A percentile compares a stretch with the other conserved stretches of the same genome.
These are phyloP conservation scores for Spea bombifrons DNA, from an alignment of 2,113 vertebrate genomes.

Conservation along the genomic window DNA sequence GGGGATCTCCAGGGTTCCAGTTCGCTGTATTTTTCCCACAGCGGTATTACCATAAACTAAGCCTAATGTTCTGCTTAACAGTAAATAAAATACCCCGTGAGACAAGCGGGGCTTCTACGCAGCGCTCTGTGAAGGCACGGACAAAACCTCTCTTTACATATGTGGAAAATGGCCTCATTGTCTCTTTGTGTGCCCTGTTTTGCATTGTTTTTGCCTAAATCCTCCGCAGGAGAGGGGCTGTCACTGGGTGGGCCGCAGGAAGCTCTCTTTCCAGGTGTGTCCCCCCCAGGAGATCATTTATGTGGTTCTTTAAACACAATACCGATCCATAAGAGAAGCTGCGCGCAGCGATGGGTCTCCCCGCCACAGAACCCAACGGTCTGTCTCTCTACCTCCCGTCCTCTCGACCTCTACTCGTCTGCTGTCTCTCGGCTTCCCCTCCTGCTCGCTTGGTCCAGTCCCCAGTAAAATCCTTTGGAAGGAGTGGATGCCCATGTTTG, in stretches of 20 bases:
- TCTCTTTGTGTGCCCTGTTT: background rate
- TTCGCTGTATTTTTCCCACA: slow-evolving; percentile 9
- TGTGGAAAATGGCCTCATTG: slow-evolving; percentile 21
- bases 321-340: background rate
- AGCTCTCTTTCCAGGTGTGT: slow-evolving; percentile 20
- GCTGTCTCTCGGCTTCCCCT: background rate
- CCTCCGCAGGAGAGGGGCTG: background rate
- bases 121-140: background rate
- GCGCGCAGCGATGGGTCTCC: no score
- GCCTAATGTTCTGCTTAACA: slow-evolving; percentile 1
- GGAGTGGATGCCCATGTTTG: background rate
- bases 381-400: background rate
- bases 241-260: background rate
- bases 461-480: background rate
- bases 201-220: slow-evolving; percentile 26
- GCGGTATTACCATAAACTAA: background rate
- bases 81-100: background rate
- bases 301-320: background rate
- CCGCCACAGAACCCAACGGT: no score
- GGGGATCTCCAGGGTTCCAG: background rate
- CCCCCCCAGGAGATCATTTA: background rate
- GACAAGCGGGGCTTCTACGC: background rate
- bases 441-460: background rate
- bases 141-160: background rate
- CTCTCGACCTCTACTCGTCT: background rate